Evolutionary conservation across 2,113 vertebrate genomes (phyloP).

Genomic region (Eublepharis macularius): DNA sequence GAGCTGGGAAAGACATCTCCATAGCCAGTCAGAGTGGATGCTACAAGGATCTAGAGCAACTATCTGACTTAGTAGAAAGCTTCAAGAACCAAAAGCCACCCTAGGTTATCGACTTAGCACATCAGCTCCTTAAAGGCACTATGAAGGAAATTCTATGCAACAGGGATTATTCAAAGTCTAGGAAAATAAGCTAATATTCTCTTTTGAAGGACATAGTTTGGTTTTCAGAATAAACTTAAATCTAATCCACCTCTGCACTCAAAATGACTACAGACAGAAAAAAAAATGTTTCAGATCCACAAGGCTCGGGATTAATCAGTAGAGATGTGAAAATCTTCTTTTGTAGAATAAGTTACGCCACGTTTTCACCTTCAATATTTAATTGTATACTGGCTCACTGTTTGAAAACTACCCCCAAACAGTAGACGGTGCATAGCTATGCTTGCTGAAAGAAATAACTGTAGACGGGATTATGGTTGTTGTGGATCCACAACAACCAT

Average conservation of each 20-base stretch:
- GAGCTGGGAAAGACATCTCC: neutral
- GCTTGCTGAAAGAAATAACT: neutral
- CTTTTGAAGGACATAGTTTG: neutral
- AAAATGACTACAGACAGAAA: neutral
- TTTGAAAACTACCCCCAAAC: neutral
- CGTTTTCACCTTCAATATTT: neutral
- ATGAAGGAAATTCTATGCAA: neutral
- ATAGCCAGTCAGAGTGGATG: neutral
- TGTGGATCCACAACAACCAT: too few species aligned
- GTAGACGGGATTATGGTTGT: too few species aligned
- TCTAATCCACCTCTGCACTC: neutral
- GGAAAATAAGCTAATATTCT: neutral
- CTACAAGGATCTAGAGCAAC: neutral
- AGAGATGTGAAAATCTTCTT: neutral
- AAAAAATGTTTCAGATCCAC: neutral
- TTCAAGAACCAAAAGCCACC: neutral
- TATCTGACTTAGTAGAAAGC: neutral
- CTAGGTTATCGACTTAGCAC: neutral
- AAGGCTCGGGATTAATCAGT: neutral
- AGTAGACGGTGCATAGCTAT: neutral
- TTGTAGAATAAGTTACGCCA: neutral
- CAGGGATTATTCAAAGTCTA: neutral
- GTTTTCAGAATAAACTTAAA: conserved; percentile 3
- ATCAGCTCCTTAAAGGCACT: neutral
- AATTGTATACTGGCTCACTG: neutral